A percentile compares a stretch with the other conserved stretches of the same genome.
Conservation (phyloP, 2,113 vertebrate genomes). For the Pachycephala philippinensis region DNA sequence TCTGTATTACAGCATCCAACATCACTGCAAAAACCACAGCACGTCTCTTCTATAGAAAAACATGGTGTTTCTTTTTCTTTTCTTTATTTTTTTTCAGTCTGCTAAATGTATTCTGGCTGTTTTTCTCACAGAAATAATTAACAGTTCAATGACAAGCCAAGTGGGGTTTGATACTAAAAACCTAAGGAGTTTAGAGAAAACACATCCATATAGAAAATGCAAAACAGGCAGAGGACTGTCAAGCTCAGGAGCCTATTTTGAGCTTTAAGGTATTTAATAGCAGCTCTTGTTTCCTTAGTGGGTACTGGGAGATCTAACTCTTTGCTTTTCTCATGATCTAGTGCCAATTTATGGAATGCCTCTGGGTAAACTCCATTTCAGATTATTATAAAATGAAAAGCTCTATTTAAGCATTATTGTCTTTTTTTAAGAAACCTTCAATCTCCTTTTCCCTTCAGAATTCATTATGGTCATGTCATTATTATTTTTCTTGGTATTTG, state of each 20-base stretch:
- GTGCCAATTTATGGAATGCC: not conserved
- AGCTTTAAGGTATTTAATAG: conserved; percentile 21
- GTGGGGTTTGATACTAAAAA: not conserved
- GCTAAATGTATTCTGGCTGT: not conserved
- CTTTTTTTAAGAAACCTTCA: not conserved
- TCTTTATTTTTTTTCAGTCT: not conserved
- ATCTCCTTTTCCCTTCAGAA: not conserved
- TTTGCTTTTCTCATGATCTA: conserved; percentile 21
- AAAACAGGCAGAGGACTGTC: not conserved
- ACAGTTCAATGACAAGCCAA: not conserved
- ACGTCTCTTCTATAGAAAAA: not conserved
- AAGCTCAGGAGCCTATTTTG: not conserved
- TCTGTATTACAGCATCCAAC: not conserved
- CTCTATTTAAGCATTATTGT: not conserved
- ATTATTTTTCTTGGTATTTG: not conserved
- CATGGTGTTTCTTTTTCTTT: not conserved
- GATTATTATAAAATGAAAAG: not conserved
- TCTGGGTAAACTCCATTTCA: not conserved
- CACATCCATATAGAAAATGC: not conserved
- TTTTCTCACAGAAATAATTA: not conserved
- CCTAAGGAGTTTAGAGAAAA: not conserved
- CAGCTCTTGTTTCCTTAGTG: not conserved
- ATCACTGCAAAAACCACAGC: not conserved
- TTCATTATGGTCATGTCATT: not conserved
- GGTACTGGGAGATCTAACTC: not conserved